phyloP scores from a whole-genome alignment of 2,888 invertebrate species.

The Megamerina dolium region DNA sequence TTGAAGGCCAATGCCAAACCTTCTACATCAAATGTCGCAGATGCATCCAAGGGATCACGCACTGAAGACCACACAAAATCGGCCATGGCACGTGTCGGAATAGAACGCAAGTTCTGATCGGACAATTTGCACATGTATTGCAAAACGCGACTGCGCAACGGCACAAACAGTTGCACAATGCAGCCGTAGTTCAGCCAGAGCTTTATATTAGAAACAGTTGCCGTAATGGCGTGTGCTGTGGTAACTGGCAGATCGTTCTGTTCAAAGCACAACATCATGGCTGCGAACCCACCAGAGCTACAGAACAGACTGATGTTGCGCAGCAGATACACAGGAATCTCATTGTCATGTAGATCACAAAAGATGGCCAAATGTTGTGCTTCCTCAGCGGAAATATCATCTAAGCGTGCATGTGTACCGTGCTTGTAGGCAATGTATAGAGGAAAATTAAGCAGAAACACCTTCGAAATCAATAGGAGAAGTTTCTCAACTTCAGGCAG shows the following conservation, averaged over 20 bases:
- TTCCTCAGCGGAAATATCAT: slow-evolving; percentile 80
- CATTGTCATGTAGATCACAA: slow-evolving; percentile 91
- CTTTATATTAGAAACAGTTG: slow-evolving; percentile 86
- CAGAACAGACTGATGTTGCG: slow-evolving; percentile 92
- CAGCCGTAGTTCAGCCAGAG: slow-evolving; percentile 90
- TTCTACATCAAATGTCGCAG: slow-evolving; percentile 84
- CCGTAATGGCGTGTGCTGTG: slow-evolving; percentile 87
- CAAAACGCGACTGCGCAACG: slow-evolving; percentile 77
- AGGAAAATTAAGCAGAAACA: slow-evolving; percentile 84
- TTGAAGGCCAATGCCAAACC: slow-evolving; percentile 91
- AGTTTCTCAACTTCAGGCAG: slow-evolving; percentile 82
- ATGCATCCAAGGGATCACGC: slow-evolving; percentile 83
- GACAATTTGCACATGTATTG: slow-evolving; percentile 90
- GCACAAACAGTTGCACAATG: slow-evolving; percentile 81
- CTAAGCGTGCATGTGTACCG: slow-evolving; percentile 71
- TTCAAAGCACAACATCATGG: slow-evolving; percentile 83
- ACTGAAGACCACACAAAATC: slow-evolving; percentile 95
- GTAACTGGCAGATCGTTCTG: slow-evolving; percentile 74
- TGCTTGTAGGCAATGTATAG: slow-evolving; percentile 82
- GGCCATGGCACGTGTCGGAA: slow-evolving; percentile 88
- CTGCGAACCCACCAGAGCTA: slow-evolving; percentile 81
- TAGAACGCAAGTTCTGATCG: slow-evolving; percentile 83
- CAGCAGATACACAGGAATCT: slow-evolving; percentile 83
- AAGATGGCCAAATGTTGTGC: slow-evolving; percentile 53
- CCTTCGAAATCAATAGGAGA: slow-evolving; percentile 80